Percentiles rank a stretch among this genome's conserved stretches.
Evolutionary conservation across 1,140 invertebrate species (phyloP).

Genomic region (Scaptomyza hsui): DNA sequence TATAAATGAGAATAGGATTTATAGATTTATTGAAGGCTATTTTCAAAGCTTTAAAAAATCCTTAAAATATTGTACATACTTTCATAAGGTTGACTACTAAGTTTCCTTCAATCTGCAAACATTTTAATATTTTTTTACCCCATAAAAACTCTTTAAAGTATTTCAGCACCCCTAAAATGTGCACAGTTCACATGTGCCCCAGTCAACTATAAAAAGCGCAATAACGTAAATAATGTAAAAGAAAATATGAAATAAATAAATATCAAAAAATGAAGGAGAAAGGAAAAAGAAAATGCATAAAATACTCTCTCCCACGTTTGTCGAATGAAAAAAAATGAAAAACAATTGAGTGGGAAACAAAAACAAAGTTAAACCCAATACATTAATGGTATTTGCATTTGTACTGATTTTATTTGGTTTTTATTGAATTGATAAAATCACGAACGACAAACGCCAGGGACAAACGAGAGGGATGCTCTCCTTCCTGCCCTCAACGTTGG

Average conservation of each 20-base stretch:
- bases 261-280: conserved; percentile 47
- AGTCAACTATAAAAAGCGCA: conserved; percentile 68
- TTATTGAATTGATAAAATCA: conserved; percentile 84
- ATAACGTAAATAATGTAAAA: conserved; percentile 67
- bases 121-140: conserved; percentile 1
- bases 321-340: conserved; percentile 14
- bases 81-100: too few species aligned
- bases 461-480: conserved; percentile 41
- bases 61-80: too few species aligned
- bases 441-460: conserved; percentile 40
- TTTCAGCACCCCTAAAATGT: not conserved
- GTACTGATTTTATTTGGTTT: conserved; percentile 83
- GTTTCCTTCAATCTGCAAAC: not conserved
- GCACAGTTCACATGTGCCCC: conserved; percentile 37
- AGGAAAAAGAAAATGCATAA: conserved; percentile 62
- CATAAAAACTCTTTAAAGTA: conserved; percentile 18
- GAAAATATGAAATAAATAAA: conserved; percentile 69
- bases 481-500: not conserved
- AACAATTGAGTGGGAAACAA: conserved; percentile 68
- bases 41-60: too few species aligned
- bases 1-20: too few species aligned
- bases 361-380: conserved; percentile 82
- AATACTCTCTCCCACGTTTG: conserved; percentile 7
- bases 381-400: conserved; percentile 84
- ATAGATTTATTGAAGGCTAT: too few species aligned